Conservation (phyloP, 2,888 invertebrate species). For the Dione vanillae region DNA sequence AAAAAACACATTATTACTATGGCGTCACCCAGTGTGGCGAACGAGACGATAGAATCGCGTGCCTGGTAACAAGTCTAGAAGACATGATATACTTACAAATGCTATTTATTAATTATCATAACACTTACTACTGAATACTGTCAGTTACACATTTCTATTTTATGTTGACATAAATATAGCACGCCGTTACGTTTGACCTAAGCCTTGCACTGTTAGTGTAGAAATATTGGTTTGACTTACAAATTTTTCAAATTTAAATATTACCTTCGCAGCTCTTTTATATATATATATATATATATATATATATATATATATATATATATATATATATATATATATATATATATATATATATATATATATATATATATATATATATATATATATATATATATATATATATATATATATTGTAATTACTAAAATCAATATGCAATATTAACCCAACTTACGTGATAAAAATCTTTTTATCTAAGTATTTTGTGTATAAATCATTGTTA, state of each 20-base stretch:
- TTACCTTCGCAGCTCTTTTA: slow-evolving; percentile 7
- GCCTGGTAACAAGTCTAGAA: slow-evolving; percentile 37
- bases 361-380: too few relatives aligned
- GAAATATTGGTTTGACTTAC: slow-evolving; percentile 33
- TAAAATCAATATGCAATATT: background rate
- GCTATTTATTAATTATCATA: slow-evolving; percentile 27
- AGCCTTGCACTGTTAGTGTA: slow-evolving; percentile 29
- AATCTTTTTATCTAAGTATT: too few relatives aligned
- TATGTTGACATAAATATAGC: slow-evolving; percentile 4
- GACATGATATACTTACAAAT: slow-evolving; percentile 8
- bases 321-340: too few relatives aligned
- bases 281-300: too few relatives aligned
- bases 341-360: too few relatives aligned
- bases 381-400: too few relatives aligned
- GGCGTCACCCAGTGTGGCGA: slow-evolving; percentile 47
- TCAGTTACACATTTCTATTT: slow-evolving; percentile 6
- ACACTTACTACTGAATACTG: background rate
- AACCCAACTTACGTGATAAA: background rate
- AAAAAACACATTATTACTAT: slow-evolving; percentile 50
- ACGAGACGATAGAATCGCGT: slow-evolving; percentile 42
- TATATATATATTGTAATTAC: slow-evolving; percentile 6
- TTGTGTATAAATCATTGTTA: background rate
- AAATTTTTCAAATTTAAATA: slow-evolving; percentile 36
- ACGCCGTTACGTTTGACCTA: slow-evolving; percentile 25
- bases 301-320: too few relatives aligned